Evolutionary conservation across 1,140 invertebrate genomes (phyloP), one percentile per base, ranked within the genome.

Genomic region (Bradynema listronoti): DNA sequence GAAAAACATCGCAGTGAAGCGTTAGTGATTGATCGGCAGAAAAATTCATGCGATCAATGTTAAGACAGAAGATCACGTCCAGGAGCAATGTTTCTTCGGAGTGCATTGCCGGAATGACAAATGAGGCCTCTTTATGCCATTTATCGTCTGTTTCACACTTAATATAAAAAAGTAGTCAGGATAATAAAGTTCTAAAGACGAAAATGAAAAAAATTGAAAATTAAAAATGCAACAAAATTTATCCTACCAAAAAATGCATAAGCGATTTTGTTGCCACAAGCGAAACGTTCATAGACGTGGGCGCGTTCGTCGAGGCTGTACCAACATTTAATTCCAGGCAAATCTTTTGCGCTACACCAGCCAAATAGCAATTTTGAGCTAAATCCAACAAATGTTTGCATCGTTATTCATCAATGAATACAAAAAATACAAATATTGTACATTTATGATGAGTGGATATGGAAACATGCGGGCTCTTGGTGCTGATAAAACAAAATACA

Each of bases 201-300:
- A 47, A n/a, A 11, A 29, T 14, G 14, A 1, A 14, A 60, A 22
- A 16, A 11, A 27, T 14, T 24, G 1, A 25, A 42, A 22, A 42
- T 63, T 52, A 36, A 11, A 4, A 33, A 54, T 22, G 51, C 9
- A 39, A 54, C 22, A 1, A 43, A 11, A 30, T 27, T 11, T 16
- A 50, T 16, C 32, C 53, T n/a, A 75, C 72, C 52, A 61, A 50
- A 45, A 72, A 68, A 59, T 75, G 41, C 25, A 70, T 58, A 11
- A 32, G 25, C 19, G 34, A 41, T 42, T 56, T 30, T 22, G 34
- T 1, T 9, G 27, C 45, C n/a, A 50, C 60, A 30, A 65, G 22
- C 32, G 39, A 63, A 43, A 62, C 14, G 42, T 30, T 45, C 9
- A 66, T 29, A 24, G n/a, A 27, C 25, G 63, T 56, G 7, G 30